Evolutionary conservation across 2,888 invertebrate genomes (phyloP).

Genomic region (Tipula confusa): DNA sequence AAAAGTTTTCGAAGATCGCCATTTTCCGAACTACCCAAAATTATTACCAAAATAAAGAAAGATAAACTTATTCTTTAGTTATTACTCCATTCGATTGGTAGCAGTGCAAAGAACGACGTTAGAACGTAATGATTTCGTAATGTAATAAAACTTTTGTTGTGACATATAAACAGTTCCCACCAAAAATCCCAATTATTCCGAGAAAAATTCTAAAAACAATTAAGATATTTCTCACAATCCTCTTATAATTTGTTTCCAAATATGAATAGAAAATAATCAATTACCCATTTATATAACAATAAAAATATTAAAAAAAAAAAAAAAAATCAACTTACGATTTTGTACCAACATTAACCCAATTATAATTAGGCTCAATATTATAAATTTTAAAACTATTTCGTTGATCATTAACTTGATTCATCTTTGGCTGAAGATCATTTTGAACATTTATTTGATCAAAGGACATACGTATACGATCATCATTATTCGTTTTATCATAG

Average conservation of each 20-base stretch:
- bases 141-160: too few species aligned
- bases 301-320: neutral
- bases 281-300: neutral
- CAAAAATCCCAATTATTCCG: neutral
- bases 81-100: too few species aligned
- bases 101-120: too few species aligned
- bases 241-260: neutral
- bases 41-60: too few species aligned
- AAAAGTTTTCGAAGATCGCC: too few species aligned
- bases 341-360: conserved; percentile 20
- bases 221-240: neutral
- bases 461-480: neutral
- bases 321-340: neutral
- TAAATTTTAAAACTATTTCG: neutral
- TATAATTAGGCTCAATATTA: conserved; percentile 12
- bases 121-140: too few species aligned
- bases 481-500: neutral
- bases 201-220: neutral
- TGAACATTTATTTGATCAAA: neutral
- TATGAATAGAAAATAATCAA: neutral
- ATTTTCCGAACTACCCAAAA: too few species aligned
- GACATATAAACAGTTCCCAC: neutral
- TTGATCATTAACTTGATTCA: neutral
- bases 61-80: too few species aligned
- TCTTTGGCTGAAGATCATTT: neutral